These are phyloP conservation scores for Edolisoma coerulescens DNA, from an alignment of 2,113 vertebrate species.

Conservation along the genomic window DNA sequence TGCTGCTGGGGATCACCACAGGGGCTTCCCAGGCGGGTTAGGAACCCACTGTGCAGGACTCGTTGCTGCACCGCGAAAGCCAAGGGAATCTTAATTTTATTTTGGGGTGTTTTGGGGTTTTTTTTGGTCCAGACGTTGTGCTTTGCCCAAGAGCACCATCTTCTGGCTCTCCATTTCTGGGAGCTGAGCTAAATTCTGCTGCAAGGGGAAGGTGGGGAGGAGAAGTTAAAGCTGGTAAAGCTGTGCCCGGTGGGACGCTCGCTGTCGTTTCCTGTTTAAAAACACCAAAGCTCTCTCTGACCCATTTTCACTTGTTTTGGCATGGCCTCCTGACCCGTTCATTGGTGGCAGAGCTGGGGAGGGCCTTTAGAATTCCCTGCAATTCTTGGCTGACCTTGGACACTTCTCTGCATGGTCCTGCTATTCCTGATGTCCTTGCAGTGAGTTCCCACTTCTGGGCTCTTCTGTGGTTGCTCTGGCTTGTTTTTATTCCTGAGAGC, in stretches of 20 bases:
- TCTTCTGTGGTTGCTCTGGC: background rate
- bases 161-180: background rate
- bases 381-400: background rate
- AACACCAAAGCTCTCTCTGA: background rate
- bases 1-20: background rate
- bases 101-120: background rate
- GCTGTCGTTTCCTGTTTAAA: background rate
- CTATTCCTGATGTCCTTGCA: background rate
- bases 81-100: background rate
- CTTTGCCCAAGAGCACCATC: slow-evolving; percentile 57
- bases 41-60: background rate
- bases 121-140: background rate
- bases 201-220: background rate
- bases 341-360: background rate
- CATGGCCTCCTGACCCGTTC: background rate
- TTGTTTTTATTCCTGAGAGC: background rate
- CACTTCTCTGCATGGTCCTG: background rate
- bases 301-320: background rate
- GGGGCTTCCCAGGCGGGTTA: background rate
- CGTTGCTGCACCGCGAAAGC: background rate
- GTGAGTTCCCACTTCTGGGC: background rate
- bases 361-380: background rate
- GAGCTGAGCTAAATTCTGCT: background rate
- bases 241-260: background rate
- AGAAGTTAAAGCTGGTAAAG: background rate